Base-by-base conservation (phyloP, 2,797 vertebrate species). In the Xerus rutilus region DNA sequence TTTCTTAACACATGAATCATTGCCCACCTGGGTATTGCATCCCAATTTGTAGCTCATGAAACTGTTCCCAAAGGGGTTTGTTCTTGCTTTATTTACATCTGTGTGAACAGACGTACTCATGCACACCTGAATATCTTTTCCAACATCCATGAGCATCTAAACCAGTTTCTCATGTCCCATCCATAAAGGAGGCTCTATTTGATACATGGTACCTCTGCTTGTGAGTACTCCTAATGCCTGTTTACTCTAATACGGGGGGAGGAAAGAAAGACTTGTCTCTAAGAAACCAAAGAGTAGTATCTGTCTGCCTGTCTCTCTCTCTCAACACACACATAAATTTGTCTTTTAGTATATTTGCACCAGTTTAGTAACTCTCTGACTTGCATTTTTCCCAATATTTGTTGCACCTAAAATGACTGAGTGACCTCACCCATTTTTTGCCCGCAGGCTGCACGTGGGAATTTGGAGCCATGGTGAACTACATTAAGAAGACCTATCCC, bases 361-460 rank as follows among this genome's bases (percentile, higher is more conserved):
- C 43, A 28, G 2, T 5, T 64, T 72, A 62, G 21, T 70, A 52
- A 65, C 21, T 30, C 10, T 81, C n/a, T n/a, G 39, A 47, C 39
- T 89, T 69, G 9, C 45, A 15, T 72, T 45, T 77, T 69, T 82
- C 76, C 74, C 47, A 0, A 0, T 32, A 43, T 59, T 30, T 2
- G 8, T 62, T 39, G 28, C 3, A 6, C 52, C 59, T 32, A 8
- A 57, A 57, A 23, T 86, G 39, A 94, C 2, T 1, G 21, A n/a
- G 30, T 94, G 94, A 43, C 85, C 49, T 96, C 54, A 2, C 95
- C 45, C 47, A 21, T 25, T 62, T 43, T 97, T 79, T 96, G 9
- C 59, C 95, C 88, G 1, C 94, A 99, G 99, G 99, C 83, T 99
- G 99, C 97, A 99, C 99, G 0, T 99, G 99, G 99, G 99, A 99